A percentile compares a stretch with the other conserved stretches of the same genome.
phyloP scores from a whole-genome alignment of 2,888 invertebrate species.

The Epicampocera succincta region DNA sequence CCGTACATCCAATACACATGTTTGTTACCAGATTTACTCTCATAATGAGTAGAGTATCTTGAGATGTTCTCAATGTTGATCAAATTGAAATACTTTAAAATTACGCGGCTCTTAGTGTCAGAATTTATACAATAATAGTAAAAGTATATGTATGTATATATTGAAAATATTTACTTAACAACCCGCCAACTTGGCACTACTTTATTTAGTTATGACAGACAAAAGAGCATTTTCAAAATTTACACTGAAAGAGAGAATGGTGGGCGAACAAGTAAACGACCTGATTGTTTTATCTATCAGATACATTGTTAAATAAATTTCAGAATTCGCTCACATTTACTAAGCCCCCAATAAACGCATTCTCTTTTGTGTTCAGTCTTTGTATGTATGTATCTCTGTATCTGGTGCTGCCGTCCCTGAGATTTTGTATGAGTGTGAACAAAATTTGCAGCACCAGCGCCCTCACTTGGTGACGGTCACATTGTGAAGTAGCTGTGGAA shows the following conservation, averaged over 20 bases:
- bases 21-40: too few relatives aligned
- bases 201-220: too few relatives aligned
- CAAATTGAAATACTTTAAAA: too few relatives aligned
- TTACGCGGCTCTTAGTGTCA: too few relatives aligned
- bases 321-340: slow-evolving; percentile 34
- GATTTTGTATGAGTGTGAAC: not conserved
- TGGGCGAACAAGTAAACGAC: slow-evolving; percentile 68
- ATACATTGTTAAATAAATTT: slow-evolving; percentile 56
- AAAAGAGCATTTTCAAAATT: not conserved
- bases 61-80: too few relatives aligned
- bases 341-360: not conserved
- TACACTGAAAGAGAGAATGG: slow-evolving; percentile 45
- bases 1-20: too few relatives aligned
- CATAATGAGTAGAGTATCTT: too few relatives aligned
- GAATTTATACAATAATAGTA: too few relatives aligned
- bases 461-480: slow-evolving; percentile 61
- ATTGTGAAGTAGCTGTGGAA: slow-evolving; percentile 65
- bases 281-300: slow-evolving; percentile 61
- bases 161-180: too few relatives aligned
- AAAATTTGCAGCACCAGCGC: slow-evolving; percentile 61
- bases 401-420: slow-evolving; percentile 1
- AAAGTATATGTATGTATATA: too few relatives aligned
- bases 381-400: slow-evolving; percentile 14
- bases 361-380: slow-evolving; percentile 33
- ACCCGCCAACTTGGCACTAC: too few relatives aligned